Percentiles rank a stretch among this genome's conserved stretches.
Evolutionary conservation across 2,888 invertebrate species (phyloP).

Genomic region (Gryllus longicercus): DNA sequence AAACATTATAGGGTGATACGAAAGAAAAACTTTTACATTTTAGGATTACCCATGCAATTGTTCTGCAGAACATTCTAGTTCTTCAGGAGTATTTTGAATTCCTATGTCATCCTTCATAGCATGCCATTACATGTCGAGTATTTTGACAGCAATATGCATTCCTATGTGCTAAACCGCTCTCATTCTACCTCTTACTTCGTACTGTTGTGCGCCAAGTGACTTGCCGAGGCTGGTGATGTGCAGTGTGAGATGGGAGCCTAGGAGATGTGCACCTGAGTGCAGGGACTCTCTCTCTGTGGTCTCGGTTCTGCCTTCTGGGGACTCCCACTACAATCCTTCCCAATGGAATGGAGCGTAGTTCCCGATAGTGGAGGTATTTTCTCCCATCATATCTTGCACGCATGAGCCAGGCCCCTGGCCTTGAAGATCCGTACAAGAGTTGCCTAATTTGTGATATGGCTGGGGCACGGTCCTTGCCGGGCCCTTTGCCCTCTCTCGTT

Average conservation of each 20-base stretch:
- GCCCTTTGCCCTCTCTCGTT: neutral
- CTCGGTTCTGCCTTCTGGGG: neutral
- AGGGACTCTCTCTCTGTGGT: neutral
- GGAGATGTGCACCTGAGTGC: too few relatives aligned
- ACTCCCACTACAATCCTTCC: neutral
- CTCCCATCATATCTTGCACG: neutral
- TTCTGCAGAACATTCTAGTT: neutral
- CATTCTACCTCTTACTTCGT: constrained; percentile 1
- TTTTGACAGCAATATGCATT: constrained; percentile 17
- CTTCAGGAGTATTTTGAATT: constrained; percentile 17
- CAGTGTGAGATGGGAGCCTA: too few relatives aligned
- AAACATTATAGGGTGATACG: neutral
- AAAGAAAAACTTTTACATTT: constrained; percentile 1
- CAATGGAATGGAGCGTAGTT: neutral
- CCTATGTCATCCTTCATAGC: neutral
- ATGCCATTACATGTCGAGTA: neutral
- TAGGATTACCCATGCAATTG: neutral
- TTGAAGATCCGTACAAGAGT: neutral
- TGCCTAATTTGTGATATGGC: constrained; percentile 6
- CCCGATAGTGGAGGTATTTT: neutral
- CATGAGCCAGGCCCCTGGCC: constrained; percentile 1
- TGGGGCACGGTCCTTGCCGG: neutral
- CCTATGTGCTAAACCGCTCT: neutral
- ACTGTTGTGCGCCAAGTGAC: neutral
- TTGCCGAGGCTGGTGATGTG: too few relatives aligned